Percentiles rank a stretch among this genome's conserved stretches.
These are phyloP conservation scores for Trissolcus brochymenae DNA, from an alignment of 2,888 invertebrate species.

Conservation along the genomic window DNA sequence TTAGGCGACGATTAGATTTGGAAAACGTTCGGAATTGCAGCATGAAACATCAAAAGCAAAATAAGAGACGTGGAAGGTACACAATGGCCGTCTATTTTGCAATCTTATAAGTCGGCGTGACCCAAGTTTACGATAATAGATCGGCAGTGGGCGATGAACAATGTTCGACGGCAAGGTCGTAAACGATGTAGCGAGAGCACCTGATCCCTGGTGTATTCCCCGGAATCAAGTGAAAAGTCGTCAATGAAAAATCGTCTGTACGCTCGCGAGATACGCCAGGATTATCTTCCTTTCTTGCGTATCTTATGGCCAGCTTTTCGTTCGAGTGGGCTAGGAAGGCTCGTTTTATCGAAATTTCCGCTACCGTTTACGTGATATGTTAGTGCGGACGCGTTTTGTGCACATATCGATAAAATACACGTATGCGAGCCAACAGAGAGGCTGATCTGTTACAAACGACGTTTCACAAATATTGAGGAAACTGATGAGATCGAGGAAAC, in stretches of 20 bases:
- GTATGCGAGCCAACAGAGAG: conserved; percentile 28
- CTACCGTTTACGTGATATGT: conserved; percentile 48
- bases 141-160: conserved; percentile 52
- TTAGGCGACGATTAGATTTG: too few species aligned
- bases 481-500: conserved; percentile 39
- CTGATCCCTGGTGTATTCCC: conserved; percentile 53
- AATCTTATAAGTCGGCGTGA: conserved; percentile 51
- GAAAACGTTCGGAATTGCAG: too few species aligned
- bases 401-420: conserved; percentile 45
- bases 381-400: conserved; percentile 46
- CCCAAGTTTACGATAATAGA: conserved; percentile 55
- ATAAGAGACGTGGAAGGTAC: neutral
- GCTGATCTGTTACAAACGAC: conserved; percentile 43
- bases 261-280: conserved; percentile 49
- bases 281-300: conserved; percentile 51
- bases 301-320: conserved; percentile 39
- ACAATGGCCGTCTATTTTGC: conserved; percentile 41
- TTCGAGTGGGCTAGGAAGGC: conserved; percentile 26
- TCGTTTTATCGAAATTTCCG: conserved; percentile 50
- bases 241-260: conserved; percentile 56
- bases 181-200: conserved; percentile 54
- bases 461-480: conserved; percentile 45
- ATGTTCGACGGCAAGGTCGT: conserved; percentile 45
- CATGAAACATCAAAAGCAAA: neutral
- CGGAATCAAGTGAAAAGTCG: conserved; percentile 56